A percentile compares a stretch with the other conserved stretches of the same genome.
Evolutionary conservation across 2,888 invertebrate genomes (phyloP).

Genomic region (Cerastis rubricosa): DNA sequence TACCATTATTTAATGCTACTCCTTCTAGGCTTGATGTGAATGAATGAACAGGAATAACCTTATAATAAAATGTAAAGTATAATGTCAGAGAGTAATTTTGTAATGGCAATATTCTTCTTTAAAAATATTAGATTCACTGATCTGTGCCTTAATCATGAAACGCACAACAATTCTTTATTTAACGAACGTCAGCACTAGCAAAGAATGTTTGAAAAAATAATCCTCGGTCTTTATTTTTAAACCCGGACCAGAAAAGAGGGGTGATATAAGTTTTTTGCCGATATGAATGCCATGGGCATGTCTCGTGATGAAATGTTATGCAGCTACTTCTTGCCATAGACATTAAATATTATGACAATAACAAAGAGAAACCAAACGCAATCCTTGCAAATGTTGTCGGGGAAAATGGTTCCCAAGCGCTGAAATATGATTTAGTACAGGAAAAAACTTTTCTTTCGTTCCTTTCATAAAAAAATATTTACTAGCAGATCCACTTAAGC

Average conservation of each 20-base stretch:
- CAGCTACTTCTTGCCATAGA: not conserved
- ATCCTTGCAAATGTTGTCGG: constrained; percentile 7
- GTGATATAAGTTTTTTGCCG: no score
- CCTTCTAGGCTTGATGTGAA: not conserved
- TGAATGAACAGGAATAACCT: not conserved
- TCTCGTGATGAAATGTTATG: not conserved
- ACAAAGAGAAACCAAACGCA: constrained; percentile 19
- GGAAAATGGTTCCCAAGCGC: not conserved
- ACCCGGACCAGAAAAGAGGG: no score
- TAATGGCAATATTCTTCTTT: no score
- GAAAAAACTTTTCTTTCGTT: constrained; percentile 19
- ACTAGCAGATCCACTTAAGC: constrained; percentile 9
- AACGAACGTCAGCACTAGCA: not conserved
- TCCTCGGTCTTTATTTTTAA: no score
- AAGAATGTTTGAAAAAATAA: not conserved
- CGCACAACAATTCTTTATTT: no score
- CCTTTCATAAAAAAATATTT: constrained; percentile 26
- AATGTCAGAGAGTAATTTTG: no score
- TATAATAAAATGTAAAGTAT: not conserved
- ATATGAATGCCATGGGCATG: not conserved
- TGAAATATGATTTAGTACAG: constrained; percentile 40
- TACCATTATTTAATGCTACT: no score
- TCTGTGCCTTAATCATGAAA: no score
- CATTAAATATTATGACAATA: constrained; percentile 19
- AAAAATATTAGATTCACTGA: no score